phyloP scores from a whole-genome alignment of 2,888 invertebrate genomes.

The Mesorhabditis belari region DNA sequence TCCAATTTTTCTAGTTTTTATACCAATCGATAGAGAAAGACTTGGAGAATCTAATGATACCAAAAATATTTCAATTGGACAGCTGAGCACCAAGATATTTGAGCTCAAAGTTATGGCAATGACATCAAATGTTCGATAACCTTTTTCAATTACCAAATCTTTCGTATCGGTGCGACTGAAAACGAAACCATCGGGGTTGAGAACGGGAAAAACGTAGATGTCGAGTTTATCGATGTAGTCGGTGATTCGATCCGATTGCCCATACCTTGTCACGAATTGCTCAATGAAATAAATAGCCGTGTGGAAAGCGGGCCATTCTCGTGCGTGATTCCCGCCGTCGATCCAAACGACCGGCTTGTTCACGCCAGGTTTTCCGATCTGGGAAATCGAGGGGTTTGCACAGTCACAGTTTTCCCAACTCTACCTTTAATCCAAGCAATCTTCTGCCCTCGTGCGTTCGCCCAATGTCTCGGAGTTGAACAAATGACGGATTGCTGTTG shows the following conservation, averaged over 20 bases:
- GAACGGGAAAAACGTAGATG: constrained; percentile 46
- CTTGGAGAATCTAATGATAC: too few species aligned
- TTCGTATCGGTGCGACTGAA: constrained; percentile 29
- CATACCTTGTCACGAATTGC: constrained; percentile 39
- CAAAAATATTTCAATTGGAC: too few species aligned
- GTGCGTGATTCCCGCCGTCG: constrained; percentile 49
- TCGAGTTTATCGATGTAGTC: constrained; percentile 41
- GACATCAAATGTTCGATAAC: not conserved
- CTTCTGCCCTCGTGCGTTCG: constrained; percentile 30
- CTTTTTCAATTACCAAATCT: constrained; percentile 15
- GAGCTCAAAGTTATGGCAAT: too few species aligned
- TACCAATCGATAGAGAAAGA: too few species aligned
- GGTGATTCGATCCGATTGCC: constrained; percentile 30
- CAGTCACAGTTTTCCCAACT: not conserved
- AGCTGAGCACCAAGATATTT: too few species aligned
- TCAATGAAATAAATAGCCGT: constrained; percentile 50
- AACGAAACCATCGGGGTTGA: constrained; percentile 51
- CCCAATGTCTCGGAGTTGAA: constrained; percentile 36
- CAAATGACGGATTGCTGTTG: constrained; percentile 34
- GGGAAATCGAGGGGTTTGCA: constrained; percentile 2
- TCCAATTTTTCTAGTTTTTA: too few species aligned
- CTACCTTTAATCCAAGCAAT: constrained; percentile 37
- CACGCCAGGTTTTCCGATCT: constrained; percentile 28
- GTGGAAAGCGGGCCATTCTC: constrained; percentile 52
- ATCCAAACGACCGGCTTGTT: constrained; percentile 48